Evolutionary conservation across 2,797 vertebrate genomes (phyloP), one percentile per base, ranked within the genome.

Genomic region (Melanotaenia nigrans): DNA sequence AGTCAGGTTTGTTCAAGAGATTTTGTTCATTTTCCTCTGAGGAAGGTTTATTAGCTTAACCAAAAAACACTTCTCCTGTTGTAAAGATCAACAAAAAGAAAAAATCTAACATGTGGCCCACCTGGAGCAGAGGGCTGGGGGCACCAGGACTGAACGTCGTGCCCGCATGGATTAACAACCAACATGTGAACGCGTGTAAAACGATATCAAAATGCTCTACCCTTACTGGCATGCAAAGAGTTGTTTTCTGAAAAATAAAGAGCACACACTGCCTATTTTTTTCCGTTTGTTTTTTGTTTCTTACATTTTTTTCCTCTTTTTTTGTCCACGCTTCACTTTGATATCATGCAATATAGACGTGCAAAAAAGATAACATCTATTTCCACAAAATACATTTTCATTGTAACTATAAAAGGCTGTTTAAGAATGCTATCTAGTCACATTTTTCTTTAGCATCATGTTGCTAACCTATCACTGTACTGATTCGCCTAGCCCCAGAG

Each of bases 281-380:
- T 85, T 1, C 30, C 28, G 40, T 58, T 30, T 57, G 79, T n/a
- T 61, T 1, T 75, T 71, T 73, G 14, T 84, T 79, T 85, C 68
- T 59, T 73, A 54, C 8, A 20, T 79, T 86, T 83, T 85, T 82
- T 77, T 75, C 38, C 71, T 82, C 51, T 82, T 89, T 89, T 93
- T 91, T 78, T 87, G 84, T 94, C 91, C 92, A 94, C 91, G 87
- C 90, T 90, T 94, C 91, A 95, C 93, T 94, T 94, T 90, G 88
- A 94, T 93, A 92, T 94, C 94, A 95, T 95, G 95, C 95, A 95
- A 94, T 95, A 95, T 94, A 90, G 89, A 95, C 94, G 93, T 95
- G 94, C 94, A 95, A 95, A 95, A 94, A 95, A 94, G 93, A 94
- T 94, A 95, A 95, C 94, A 95, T 93, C 93, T 94, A 95, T 93